Conservation (phyloP, 2,113 vertebrate genomes). For the Reinhardtius hippoglossoides region DNA sequence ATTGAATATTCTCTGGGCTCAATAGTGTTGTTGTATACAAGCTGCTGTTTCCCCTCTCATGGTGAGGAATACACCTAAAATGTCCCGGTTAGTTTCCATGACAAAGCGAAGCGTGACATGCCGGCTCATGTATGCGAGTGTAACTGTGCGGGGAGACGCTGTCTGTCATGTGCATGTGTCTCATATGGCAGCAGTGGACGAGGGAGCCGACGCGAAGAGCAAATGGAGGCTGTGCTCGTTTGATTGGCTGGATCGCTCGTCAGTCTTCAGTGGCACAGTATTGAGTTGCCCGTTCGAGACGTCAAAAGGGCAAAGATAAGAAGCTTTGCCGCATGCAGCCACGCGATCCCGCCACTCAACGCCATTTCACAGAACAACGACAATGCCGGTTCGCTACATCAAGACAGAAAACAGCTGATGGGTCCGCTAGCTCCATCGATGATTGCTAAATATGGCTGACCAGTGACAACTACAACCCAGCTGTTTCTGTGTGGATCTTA, state of each 20-base stretch:
- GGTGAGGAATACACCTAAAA: neutral
- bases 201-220: slow-evolving; percentile 64
- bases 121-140: neutral
- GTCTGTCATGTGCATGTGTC: slow-evolving; percentile 64
- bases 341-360: no score
- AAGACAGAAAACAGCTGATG: neutral
- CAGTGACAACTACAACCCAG: slow-evolving; percentile 45
- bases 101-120: slow-evolving; percentile 1
- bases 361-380: rapidly evolving
- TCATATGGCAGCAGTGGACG: slow-evolving; percentile 54
- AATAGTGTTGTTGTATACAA: no score
- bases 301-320: slow-evolving; percentile 61
- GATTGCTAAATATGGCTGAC: slow-evolving; percentile 67
- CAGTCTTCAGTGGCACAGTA: slow-evolving; percentile 59
- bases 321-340: slow-evolving; percentile 29
- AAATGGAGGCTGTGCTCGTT: slow-evolving; percentile 74
- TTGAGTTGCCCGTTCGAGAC: slow-evolving; percentile 41
- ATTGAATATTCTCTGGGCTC: no score
- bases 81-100: neutral
- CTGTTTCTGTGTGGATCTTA: slow-evolving; percentile 51
- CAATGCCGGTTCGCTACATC: neutral
- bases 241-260: slow-evolving; percentile 67
- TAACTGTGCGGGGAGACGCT: slow-evolving; percentile 4
- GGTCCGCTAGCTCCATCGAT: slow-evolving; percentile 2
- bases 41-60: no score